Conservation (phyloP, 92 coral and sea anemone species). For the Heteractis magnifica region DNA sequence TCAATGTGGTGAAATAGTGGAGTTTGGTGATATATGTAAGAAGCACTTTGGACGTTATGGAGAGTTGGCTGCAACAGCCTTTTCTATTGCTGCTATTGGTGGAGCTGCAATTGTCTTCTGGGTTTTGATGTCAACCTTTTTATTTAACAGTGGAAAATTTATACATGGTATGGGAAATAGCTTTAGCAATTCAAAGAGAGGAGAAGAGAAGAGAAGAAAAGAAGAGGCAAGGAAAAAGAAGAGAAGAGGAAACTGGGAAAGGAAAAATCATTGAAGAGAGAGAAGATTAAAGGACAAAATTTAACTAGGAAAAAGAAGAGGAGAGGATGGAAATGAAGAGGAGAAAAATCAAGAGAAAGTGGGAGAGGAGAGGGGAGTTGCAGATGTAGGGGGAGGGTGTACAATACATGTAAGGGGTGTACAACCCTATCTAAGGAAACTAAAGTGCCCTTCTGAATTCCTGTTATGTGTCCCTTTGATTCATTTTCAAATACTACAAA, state of each 20-base stretch:
- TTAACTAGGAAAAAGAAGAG: no score
- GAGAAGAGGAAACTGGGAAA: not conserved
- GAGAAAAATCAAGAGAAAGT: no score
- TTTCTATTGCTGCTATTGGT: constrained; percentile 83
- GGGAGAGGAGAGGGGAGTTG: no score
- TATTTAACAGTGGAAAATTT: constrained; percentile 84
- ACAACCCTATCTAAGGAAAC: no score
- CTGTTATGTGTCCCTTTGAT: no score
- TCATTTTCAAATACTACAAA: no score
- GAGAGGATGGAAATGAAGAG: no score
- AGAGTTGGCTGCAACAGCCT: constrained; percentile 73
- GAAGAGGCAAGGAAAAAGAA: not conserved
- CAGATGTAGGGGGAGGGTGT: no score
- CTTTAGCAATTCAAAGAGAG: not conserved
- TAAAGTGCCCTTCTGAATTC: no score
- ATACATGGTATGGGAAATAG: constrained; percentile 63
- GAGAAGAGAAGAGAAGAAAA: not conserved
- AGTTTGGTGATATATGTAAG: constrained; percentile 92
- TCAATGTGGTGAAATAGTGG: constrained; percentile 69
- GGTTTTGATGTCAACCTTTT: constrained; percentile 92
- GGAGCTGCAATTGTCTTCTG: constrained; percentile 91
- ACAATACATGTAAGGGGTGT: no score
- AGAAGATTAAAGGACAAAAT: not conserved
- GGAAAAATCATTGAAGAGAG: not conserved
- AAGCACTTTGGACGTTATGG: constrained; percentile 79